Evolutionary conservation across 30 jellyfish, hydroid and myxozoan species (phyloP).

Genomic region (Pelagia noctiluca): DNA sequence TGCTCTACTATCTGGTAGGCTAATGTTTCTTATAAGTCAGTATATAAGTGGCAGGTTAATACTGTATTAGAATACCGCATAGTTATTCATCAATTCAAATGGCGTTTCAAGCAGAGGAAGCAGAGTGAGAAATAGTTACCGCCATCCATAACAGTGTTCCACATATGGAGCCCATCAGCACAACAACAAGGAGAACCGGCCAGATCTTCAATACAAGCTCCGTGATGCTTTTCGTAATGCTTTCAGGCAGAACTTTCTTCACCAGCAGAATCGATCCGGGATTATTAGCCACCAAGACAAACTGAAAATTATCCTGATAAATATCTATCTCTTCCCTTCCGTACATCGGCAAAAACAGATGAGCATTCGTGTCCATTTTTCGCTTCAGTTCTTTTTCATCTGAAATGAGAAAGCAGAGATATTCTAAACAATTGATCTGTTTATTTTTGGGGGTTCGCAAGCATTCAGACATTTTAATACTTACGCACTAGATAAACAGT

Average conservation of each 20-base stretch:
- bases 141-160: conserved; percentile 69
- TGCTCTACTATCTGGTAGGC: no score
- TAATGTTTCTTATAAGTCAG: no score
- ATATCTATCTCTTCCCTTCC: conserved; percentile 51
- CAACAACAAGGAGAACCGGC: conserved; percentile 73
- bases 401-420: neutral
- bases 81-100: no score
- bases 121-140: no score
- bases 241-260: conserved; percentile 45
- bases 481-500: no score
- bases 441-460: no score
- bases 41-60: no score
- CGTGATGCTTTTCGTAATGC: conserved; percentile 22
- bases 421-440: no score
- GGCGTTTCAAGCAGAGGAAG: no score
- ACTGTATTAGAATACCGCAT: no score
- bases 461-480: no score
- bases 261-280: conserved; percentile 74
- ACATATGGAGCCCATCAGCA: conserved; percentile 64
- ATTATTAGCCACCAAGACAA: conserved; percentile 47
- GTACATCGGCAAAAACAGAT: conserved; percentile 62
- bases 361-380: conserved; percentile 58
- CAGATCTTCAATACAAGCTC: conserved; percentile 43
- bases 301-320: conserved; percentile 41
- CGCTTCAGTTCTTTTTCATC: conserved; percentile 58